phyloP scores from a whole-genome alignment of 2,888 invertebrate genomes.

The Imbricaverruca yamaguchii region DNA sequence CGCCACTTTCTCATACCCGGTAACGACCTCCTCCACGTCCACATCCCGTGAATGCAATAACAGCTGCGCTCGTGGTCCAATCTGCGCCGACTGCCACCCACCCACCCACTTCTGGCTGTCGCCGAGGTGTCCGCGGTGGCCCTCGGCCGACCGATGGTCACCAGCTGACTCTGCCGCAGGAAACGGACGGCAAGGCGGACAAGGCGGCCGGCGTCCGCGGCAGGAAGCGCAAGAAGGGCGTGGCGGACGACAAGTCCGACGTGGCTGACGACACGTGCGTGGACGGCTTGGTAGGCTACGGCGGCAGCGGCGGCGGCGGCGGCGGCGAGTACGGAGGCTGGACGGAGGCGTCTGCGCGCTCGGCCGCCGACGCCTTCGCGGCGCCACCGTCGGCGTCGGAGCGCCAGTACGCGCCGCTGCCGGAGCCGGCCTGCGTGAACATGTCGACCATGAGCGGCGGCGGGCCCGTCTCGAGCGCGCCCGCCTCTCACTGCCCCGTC shows the following conservation, averaged over 20 bases:
- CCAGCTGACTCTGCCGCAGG: neutral
- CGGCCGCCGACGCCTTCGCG: neutral
- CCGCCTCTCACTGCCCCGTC: slow-evolving; percentile 1
- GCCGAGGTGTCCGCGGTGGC: too few relatives aligned
- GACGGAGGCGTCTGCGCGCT: neutral
- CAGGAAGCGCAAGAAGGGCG: slow-evolving; percentile 12
- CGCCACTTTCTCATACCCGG: too few relatives aligned
- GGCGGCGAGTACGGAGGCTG: neutral
- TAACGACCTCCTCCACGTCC: too few relatives aligned
- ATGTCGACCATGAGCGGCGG: slow-evolving; percentile 18
- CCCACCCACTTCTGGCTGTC: too few relatives aligned
- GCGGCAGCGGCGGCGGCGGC: neutral
- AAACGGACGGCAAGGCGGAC: neutral
- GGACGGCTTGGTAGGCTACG: neutral
- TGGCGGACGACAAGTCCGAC: neutral
- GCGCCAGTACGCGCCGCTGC: neutral
- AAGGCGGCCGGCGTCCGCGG: neutral
- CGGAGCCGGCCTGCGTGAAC: slow-evolving; percentile 14
- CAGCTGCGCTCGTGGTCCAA: too few relatives aligned
- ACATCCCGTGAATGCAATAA: too few relatives aligned
- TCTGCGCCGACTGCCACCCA: too few relatives aligned
- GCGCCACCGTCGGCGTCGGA: neutral
- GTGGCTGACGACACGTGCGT: neutral
- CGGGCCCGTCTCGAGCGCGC: neutral
- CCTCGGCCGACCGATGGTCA: too few relatives aligned